Evolutionary conservation across 2,797 vertebrate genomes (phyloP), one percentile per base, ranked within the genome.

Genomic region (Eulemur mongoz): DNA sequence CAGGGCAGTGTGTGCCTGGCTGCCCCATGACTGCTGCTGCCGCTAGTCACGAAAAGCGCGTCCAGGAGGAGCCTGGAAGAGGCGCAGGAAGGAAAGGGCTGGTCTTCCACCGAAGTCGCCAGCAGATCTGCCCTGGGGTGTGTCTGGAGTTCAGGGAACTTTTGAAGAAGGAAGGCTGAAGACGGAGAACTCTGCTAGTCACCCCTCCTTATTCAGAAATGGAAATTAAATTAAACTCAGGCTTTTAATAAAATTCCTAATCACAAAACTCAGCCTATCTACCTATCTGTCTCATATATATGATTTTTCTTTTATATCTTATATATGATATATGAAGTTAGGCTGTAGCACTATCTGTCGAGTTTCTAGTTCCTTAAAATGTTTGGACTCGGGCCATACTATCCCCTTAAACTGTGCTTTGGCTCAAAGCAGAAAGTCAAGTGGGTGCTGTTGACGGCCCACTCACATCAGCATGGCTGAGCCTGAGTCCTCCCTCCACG

Each of bases 11-110:
- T 8, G 52, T 17, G 43, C 48, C 79, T 10, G 20, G 43, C n/a
- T 18, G 54, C 54, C 57, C 22, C 79, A 6, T 17, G 35, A 38
- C 85, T 5, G 76, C 73, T 50, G 43, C 67, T 30, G 75, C 87
- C 78, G 67, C 38, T 43, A 45, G 4, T 35, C 76, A 38, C 0
- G 65, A 92, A 43, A 73, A 92, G 75, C 23, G 18, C 6, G 0
- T 52, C 94, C 93, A 93, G 97, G 96, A 97, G 96, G 94, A 95
- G 91, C 70, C 96, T 97, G 97, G 89, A 95, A 94, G 96, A 97
- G 93, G 38, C 23, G 9, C 82, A 96, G 97, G 97, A 98, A 97
- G 97, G 97, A 98, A 98, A 97, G 97, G 97, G 97, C 91, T 61
- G 96, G 97, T 97, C 97, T 97, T 94, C 91, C 96, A 92, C 82